Evolutionary conservation across 2,797 vertebrate species (phyloP), one percentile per base, ranked within the genome.

Genomic region (Gambusia yucatana): DNA sequence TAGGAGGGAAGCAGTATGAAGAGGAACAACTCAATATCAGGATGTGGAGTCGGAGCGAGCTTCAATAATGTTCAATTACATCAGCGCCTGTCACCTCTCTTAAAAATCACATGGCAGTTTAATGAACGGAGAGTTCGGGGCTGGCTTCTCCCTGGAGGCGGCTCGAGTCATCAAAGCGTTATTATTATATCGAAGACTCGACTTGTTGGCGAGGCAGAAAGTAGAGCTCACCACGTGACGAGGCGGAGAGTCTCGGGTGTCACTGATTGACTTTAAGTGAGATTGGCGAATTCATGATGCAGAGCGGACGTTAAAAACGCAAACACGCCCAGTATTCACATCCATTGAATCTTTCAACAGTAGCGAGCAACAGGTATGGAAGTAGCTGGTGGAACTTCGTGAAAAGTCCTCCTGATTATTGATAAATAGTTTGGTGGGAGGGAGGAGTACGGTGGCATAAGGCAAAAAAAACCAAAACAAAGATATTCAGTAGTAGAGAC

Each of bases 11-110:
- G 28, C 39, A 77, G 76, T 67, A 82, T 74, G n/a, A 55, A 74
- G 77, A 76, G 43, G 72, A 78, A 36, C 55, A 78, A 57, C 67
- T 73, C 59, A 67, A 69, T 69, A 75, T 74, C 36, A 47, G 70
- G 33, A 25, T 25, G 36, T 43, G 71, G 69, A 86, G 69, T 80
- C 52, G 39, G 20, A 72, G 39, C 2, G 6, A 72, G 57, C 41
- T 72, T 81, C 36, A 85, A 61, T 78, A 82, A 82, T 36, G 57
- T 76, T n/a, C 70, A 82, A 71, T 80, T 63, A 74, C 78, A 85
- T 85, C 77, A 22, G 76, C 30, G 22, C 14, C 80, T 75, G 73
- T 75, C 79, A 73, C 50, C 77, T 33, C n/a, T 50, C 67, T 79
- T 72, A 71, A 76, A 61, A 82, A 82, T 57, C 63, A 76, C 57